Conservation (phyloP, 2,888 invertebrate species). For the Cephus runcator region DNA sequence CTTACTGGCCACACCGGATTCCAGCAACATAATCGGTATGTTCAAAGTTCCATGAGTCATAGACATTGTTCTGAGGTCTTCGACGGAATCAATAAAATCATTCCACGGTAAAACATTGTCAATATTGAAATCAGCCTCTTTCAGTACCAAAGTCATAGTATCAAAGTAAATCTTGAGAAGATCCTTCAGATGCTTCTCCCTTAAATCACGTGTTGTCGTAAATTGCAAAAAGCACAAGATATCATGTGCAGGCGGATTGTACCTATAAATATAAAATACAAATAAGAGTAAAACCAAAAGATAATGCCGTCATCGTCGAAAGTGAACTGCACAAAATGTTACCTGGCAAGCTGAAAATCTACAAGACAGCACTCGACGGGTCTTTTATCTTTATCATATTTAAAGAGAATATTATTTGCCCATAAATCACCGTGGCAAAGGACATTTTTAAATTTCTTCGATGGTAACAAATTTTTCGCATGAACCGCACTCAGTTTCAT, state of each 20-base stretch:
- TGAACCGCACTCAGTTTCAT: constrained; percentile 29
- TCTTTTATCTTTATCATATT: constrained; percentile 45
- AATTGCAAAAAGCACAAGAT: constrained; percentile 57
- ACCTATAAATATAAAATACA: constrained; percentile 24
- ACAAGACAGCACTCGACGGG: constrained; percentile 55
- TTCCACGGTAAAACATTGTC: constrained; percentile 38
- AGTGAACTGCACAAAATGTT: constrained; percentile 60
- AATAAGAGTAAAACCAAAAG: constrained; percentile 11
- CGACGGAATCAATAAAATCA: constrained; percentile 41
- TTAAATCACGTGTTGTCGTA: constrained; percentile 47
- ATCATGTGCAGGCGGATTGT: constrained; percentile 59
- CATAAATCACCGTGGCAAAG: constrained; percentile 63
- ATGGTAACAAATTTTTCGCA: constrained; percentile 40
- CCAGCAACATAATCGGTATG: constrained; percentile 47
- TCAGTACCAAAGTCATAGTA: constrained; percentile 30
- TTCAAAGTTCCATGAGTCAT: constrained; percentile 46
- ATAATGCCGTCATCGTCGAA: background rate
- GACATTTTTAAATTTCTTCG: constrained; percentile 50
- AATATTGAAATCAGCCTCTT: constrained; percentile 32
- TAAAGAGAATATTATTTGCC: constrained; percentile 61
- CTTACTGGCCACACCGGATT: constrained; percentile 39
- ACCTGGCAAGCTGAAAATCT: constrained; percentile 69
- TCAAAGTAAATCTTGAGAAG: constrained; percentile 50
- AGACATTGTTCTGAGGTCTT: constrained; percentile 40
- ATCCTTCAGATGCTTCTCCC: constrained; percentile 41